These are phyloP conservation scores for Echiichthys vipera DNA, from an alignment of 2,797 vertebrate genomes.

Conservation along the genomic window DNA sequence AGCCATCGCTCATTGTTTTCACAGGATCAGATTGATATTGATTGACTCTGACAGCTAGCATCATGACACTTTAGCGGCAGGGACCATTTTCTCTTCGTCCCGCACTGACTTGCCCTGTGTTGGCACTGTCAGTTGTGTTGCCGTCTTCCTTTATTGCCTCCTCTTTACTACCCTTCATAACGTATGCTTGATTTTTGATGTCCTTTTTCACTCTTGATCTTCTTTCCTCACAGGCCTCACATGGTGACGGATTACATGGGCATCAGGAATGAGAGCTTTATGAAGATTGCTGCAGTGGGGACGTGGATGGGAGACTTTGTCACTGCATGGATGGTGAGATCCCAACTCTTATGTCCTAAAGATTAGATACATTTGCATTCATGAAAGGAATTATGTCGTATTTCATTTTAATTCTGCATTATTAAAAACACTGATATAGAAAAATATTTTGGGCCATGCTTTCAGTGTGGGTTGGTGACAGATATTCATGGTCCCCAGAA, in stretches of 20 bases:
- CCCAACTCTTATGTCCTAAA: background rate
- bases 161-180: slow-evolving; percentile 32
- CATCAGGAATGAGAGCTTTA: slow-evolving; percentile 98
- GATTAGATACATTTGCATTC: background rate
- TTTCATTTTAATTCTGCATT: background rate
- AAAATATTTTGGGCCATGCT: background rate
- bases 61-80: slow-evolving; percentile 63
- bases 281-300: slow-evolving; percentile 97
- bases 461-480: background rate
- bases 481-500: background rate
- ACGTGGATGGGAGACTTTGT: slow-evolving; percentile 99
- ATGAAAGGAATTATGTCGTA: background rate
- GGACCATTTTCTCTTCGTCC: slow-evolving; percentile 60
- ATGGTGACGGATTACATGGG: slow-evolving; percentile 99
- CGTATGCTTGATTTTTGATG: slow-evolving; percentile 32
- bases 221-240: slow-evolving; percentile 85
- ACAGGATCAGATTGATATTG: slow-evolving; percentile 72
- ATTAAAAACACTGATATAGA: background rate
- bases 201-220: slow-evolving; percentile 32
- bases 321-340: slow-evolving; percentile 98
- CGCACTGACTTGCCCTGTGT: slow-evolving; percentile 11
- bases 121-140: slow-evolving; percentile 14
- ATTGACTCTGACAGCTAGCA: slow-evolving; percentile 75
- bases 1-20: slow-evolving; percentile 66
- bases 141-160: slow-evolving; percentile 18